Percentiles rank a stretch among this genome's conserved stretches.
phyloP scores from a whole-genome alignment of 53 echinoderm and acorn worm species.

The Antedon mediterranea region DNA sequence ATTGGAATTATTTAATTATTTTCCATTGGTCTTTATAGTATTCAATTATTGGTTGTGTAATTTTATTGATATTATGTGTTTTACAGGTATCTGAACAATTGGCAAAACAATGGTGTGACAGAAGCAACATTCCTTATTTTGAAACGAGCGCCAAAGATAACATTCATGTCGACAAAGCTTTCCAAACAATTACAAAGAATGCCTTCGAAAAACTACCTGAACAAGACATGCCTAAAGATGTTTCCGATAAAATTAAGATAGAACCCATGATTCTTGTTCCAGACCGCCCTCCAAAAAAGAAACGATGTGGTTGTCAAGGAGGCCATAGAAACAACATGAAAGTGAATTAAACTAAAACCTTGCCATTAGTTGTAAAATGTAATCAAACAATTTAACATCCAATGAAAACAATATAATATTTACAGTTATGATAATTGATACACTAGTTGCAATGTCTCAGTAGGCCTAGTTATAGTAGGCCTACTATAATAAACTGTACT shows the following conservation, averaged over 20 bases:
- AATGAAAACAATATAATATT: too few species aligned
- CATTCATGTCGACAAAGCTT: constrained; percentile 99
- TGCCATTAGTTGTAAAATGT: too few species aligned
- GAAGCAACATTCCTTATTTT: constrained; percentile 99
- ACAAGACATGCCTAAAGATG: constrained; percentile 71
- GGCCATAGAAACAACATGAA: too few species aligned
- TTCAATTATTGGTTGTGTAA: neutral
- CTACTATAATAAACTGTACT: too few species aligned
- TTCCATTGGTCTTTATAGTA: too few species aligned
- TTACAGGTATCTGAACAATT: constrained; percentile 85
- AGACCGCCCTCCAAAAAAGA: constrained; percentile 56
- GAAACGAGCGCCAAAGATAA: constrained; percentile 98
- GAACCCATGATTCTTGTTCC: too few species aligned
- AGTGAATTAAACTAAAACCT: too few species aligned
- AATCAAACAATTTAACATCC: too few species aligned
- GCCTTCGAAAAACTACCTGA: constrained; percentile 95
- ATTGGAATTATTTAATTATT: too few species aligned
- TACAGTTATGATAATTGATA: too few species aligned
- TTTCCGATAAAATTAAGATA: constrained; percentile 79
- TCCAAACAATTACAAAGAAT: constrained; percentile 99
- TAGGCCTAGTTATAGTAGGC: too few species aligned
- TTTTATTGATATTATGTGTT: neutral
- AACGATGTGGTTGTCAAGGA: constrained; percentile 80
- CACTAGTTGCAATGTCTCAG: too few species aligned
- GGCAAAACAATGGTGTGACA: constrained; percentile 94